Evolutionary conservation across 2,113 vertebrate species (phyloP).

Genomic region (Mastomys coucha): DNA sequence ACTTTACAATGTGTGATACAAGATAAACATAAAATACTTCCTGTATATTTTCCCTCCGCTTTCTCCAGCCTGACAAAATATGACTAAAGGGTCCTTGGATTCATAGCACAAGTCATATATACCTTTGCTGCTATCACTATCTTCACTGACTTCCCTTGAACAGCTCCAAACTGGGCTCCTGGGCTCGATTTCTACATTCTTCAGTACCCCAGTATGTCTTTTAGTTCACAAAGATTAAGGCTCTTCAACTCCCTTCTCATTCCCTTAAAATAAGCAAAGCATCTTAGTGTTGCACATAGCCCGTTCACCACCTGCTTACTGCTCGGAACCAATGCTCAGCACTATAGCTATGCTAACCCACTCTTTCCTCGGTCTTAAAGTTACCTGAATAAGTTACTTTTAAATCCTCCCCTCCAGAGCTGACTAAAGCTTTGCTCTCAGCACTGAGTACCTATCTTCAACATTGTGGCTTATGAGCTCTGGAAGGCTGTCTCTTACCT

Average conservation of each 20-base stretch:
- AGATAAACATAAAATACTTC: conserved; percentile 75
- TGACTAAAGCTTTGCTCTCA: neutral
- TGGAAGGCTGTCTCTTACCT: neutral
- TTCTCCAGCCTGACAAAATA: neutral
- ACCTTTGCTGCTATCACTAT: neutral
- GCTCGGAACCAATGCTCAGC: neutral
- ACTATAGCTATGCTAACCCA: neutral
- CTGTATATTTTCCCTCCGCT: conserved; percentile 38
- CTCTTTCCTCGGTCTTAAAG: neutral
- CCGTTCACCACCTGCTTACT: neutral
- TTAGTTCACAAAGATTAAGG: neutral
- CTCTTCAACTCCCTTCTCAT: neutral
- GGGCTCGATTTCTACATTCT: neutral
- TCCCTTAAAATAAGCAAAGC: neutral
- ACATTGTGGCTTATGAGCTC: neutral
- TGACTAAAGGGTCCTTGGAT: neutral
- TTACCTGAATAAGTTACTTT: neutral
- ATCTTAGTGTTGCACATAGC: neutral
- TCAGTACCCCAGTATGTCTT: neutral
- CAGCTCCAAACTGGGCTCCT: no score
- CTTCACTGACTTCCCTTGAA: neutral
- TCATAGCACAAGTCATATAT: neutral
- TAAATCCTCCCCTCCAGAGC: neutral
- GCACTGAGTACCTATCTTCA: neutral
- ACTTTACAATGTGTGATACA: conserved; percentile 68